These are phyloP conservation scores for Ophonus ardosiacus DNA, from an alignment of 2,888 invertebrate genomes.

Conservation along the genomic window DNA sequence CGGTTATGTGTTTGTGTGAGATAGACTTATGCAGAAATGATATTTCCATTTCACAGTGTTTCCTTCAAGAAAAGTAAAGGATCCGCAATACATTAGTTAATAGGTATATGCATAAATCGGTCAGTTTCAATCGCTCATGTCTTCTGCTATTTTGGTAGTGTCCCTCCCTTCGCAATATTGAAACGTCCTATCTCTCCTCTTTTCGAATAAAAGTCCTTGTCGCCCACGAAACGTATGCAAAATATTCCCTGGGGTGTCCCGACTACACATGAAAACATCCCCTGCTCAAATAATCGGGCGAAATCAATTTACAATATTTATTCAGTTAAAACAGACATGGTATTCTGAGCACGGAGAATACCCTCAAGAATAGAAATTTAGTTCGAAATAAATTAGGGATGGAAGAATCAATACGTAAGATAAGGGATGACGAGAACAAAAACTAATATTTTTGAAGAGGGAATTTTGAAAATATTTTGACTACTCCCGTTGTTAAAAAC, in stretches of 20 bases:
- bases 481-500: no score
- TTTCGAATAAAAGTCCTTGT: slow-evolving; percentile 51
- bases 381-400: slow-evolving; percentile 1
- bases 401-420: neutral
- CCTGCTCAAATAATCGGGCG: slow-evolving; percentile 51
- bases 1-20: no score
- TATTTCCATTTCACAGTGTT: no score
- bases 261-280: slow-evolving; percentile 35
- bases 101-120: no score
- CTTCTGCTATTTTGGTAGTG: neutral
- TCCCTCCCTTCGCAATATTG: neutral
- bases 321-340: slow-evolving; percentile 56
- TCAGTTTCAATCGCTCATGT: no score
- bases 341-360: slow-evolving; percentile 30
- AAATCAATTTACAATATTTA: slow-evolving; percentile 59
- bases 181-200: neutral
- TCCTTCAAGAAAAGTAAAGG: no score
- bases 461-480: neutral
- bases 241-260: slow-evolving; percentile 52
- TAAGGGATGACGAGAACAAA: neutral
- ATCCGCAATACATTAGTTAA: no score
- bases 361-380: slow-evolving; percentile 3
- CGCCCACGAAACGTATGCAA: slow-evolving; percentile 54
- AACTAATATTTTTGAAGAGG: neutral
- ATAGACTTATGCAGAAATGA: no score